A percentile compares a stretch with the other conserved stretches of the same genome.
phyloP scores from a whole-genome alignment of 2,113 vertebrate species.

The Tursiops truncatus region DNA sequence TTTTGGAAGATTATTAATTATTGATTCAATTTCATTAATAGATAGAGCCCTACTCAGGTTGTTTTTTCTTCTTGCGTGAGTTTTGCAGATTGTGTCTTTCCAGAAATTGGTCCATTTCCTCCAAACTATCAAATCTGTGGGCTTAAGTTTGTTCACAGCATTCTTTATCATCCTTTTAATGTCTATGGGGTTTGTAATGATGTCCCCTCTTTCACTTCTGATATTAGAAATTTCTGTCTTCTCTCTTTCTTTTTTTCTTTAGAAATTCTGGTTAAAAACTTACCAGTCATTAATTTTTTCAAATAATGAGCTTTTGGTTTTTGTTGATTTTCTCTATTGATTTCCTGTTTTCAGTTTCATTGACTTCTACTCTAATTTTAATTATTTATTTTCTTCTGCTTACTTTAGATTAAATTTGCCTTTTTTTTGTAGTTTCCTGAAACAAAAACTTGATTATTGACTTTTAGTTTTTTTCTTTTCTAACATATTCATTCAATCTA shows the following conservation, averaged over 20 bases:
- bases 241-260: not conserved
- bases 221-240: not conserved
- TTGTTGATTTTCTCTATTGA: not conserved
- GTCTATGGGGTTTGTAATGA: not conserved
- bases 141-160: not conserved
- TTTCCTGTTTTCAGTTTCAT: not conserved
- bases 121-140: not conserved
- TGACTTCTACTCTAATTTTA: not conserved
- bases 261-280: not conserved
- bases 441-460: not conserved
- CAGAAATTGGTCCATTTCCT: not conserved
- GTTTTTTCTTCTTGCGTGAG: not conserved
- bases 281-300: not conserved
- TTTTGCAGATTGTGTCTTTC: not conserved
- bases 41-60: not conserved
- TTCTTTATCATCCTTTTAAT: not conserved
- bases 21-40: not conserved
- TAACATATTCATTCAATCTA: not conserved
- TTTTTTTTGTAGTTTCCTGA: not conserved
- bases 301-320: not conserved
- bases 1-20: not conserved
- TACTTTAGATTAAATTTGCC: not conserved
- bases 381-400: not conserved
- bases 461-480: not conserved
- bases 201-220: not conserved